Percentiles rank a stretch among this genome's conserved stretches.
phyloP scores from a whole-genome alignment of 2,113 vertebrate genomes.

The Hippocampus guttulatus region DNA sequence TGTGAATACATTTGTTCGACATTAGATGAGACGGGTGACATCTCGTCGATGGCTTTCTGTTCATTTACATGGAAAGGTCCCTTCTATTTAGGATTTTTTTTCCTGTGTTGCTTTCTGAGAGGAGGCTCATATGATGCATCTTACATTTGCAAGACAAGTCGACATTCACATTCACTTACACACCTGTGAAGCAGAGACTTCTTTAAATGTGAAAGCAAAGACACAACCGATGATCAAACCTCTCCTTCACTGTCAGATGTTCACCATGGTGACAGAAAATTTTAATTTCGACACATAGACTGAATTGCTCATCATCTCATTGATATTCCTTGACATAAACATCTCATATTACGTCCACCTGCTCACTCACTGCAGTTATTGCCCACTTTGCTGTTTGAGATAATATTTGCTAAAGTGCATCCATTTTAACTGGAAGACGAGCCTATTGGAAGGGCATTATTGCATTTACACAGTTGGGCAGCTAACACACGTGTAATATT shows the following conservation, averaged over 20 bases:
- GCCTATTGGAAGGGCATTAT: constrained; percentile 16
- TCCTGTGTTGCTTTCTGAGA: constrained; percentile 12
- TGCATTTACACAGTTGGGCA: neutral
- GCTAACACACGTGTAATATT: constrained; percentile 38
- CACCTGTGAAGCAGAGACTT: neutral
- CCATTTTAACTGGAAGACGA: constrained; percentile 31
- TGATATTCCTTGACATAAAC: constrained; percentile 66
- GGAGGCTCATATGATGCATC: neutral
- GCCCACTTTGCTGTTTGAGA: constrained; percentile 30
- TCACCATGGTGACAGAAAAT: constrained; percentile 30
- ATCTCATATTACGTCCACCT: constrained; percentile 60
- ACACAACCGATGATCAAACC: constrained; percentile 35
- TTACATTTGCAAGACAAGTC: constrained; percentile 7
- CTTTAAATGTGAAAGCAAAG: neutral
- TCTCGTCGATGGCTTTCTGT: constrained; percentile 17
- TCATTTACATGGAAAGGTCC: constrained; percentile 43
- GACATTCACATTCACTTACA: constrained; percentile 5
- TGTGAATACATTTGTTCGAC: constrained; percentile 61
- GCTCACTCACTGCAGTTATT: constrained; percentile 51
- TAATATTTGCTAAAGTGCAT: constrained; percentile 52
- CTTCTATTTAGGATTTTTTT: constrained; percentile 26
- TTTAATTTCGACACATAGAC: constrained; percentile 56
- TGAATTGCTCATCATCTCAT: constrained; percentile 56
- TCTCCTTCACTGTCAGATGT: constrained; percentile 37
- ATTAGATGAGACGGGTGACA: constrained; percentile 53